Evolutionary conservation across 2,113 vertebrate species (phyloP).

Genomic region (Porphyrio hochstetteri): DNA sequence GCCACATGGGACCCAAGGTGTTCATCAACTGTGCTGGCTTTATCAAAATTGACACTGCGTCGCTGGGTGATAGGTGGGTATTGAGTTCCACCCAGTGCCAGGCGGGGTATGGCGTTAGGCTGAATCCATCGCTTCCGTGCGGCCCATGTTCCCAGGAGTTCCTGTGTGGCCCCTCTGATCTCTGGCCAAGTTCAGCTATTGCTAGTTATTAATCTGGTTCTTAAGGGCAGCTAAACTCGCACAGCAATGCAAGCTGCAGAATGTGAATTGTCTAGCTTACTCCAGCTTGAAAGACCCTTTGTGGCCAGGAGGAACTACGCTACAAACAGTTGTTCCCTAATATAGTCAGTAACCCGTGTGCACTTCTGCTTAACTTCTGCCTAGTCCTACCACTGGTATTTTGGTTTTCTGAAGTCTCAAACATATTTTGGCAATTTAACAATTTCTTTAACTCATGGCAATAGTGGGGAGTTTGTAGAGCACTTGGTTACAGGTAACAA

Average conservation of each 20-base stretch:
- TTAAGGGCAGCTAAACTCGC: not conserved
- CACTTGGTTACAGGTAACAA: not conserved
- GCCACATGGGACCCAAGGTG: constrained; percentile 99
- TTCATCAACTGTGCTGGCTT: constrained; percentile 99
- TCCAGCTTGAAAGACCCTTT: not conserved
- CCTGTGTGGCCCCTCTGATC: not conserved
- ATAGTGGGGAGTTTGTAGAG: not conserved
- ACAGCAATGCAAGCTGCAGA: not conserved
- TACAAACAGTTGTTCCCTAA: not conserved
- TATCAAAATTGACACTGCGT: constrained; percentile 97
- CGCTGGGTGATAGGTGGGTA: constrained; percentile 93
- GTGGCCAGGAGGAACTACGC: not conserved
- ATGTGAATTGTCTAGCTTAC: not conserved
- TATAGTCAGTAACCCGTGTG: fast-evolving
- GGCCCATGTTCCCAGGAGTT: not conserved
- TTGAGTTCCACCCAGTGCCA: fast-evolving
- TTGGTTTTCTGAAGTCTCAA: not conserved
- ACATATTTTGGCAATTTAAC: not conserved
- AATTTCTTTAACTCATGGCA: not conserved
- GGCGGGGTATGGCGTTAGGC: fast-evolving
- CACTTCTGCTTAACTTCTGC: not conserved
- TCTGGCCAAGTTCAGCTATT: constrained; percentile 1
- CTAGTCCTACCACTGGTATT: not conserved
- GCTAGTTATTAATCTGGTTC: constrained; percentile 14
- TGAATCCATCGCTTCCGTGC: not conserved